phyloP scores from a whole-genome alignment of 2,888 invertebrate species.

The Toxonevra muliebris region DNA sequence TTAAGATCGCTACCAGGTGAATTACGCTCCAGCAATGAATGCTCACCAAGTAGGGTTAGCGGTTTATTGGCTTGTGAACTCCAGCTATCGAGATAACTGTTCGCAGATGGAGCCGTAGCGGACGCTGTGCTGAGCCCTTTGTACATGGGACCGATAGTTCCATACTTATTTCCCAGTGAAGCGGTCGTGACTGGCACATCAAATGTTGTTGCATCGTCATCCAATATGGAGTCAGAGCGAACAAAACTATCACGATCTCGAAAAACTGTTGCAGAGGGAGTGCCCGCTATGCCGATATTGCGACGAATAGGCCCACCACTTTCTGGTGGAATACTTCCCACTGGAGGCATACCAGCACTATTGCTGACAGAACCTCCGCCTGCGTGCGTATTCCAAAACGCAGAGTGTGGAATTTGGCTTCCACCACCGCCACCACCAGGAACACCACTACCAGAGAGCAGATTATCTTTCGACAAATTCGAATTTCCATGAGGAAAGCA shows the following conservation, averaged over 20 bases:
- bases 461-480: constrained; percentile 14
- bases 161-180: constrained; percentile 70
- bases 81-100: constrained; percentile 48
- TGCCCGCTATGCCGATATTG: constrained; percentile 12
- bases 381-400: constrained; percentile 37
- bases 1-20: constrained; percentile 34
- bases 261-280: constrained; percentile 26
- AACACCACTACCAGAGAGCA: neutral
- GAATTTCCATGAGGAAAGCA: constrained; percentile 10
- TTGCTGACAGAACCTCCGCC: neutral
- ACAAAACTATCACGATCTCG: constrained; percentile 58
- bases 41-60: constrained; percentile 20
- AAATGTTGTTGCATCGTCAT: constrained; percentile 72
- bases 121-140: constrained; percentile 41
- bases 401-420: constrained; percentile 23
- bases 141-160: constrained; percentile 72
- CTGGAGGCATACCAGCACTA: constrained; percentile 18
- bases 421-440: neutral
- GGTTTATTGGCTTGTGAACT: constrained; percentile 37
- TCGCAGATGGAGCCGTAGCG: constrained; percentile 36
- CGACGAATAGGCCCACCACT: constrained; percentile 7
- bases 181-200: constrained; percentile 66
- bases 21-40: constrained; percentile 33
- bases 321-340: constrained; percentile 34
- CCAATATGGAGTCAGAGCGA: constrained; percentile 69